A percentile compares a stretch with the other conserved stretches of the same genome.
These are phyloP conservation scores for Pectinophora gossypiella DNA, from an alignment of 1,140 invertebrate species.

Conservation along the genomic window DNA sequence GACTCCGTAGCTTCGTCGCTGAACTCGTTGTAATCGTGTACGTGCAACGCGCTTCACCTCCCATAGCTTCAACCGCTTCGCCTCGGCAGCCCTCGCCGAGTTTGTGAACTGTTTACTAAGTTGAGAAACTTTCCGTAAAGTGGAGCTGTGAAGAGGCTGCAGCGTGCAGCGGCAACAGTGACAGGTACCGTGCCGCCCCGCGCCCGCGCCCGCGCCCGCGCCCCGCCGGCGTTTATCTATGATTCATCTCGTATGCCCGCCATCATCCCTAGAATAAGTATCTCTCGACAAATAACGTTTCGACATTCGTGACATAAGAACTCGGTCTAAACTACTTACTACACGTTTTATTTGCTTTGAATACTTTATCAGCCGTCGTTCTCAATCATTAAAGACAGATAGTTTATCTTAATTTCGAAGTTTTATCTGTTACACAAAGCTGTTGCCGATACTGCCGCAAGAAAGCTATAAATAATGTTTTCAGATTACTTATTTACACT, in stretches of 20 bases:
- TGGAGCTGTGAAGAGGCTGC: constrained; percentile 42
- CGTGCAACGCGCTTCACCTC: constrained; percentile 59
- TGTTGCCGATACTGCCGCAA: too few relatives aligned
- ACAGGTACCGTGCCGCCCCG: constrained; percentile 52
- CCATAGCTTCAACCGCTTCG: constrained; percentile 41
- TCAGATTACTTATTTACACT: too few relatives aligned
- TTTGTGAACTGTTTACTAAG: constrained; percentile 42
- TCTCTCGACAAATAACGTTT: neutral
- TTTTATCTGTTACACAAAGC: too few relatives aligned
- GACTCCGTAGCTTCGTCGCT: constrained; percentile 76
- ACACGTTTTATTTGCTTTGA: too few relatives aligned
- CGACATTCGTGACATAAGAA: too few relatives aligned
- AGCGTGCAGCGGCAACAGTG: constrained; percentile 46
- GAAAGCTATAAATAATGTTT: too few relatives aligned
- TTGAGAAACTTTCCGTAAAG: constrained; percentile 46
- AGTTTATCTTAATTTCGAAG: too few relatives aligned
- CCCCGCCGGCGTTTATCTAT: constrained; percentile 42
- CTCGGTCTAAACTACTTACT: too few relatives aligned
- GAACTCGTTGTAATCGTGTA: constrained; percentile 64
- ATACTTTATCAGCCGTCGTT: too few relatives aligned
- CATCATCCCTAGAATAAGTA: neutral
- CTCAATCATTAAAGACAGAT: too few relatives aligned
- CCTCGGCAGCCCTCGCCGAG: constrained; percentile 32
- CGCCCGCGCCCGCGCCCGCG: constrained; percentile 28
- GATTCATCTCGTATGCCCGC: constrained; percentile 41